Evolutionary conservation across 2,113 vertebrate species (phyloP).

Genomic region (Alligator sinensis): DNA sequence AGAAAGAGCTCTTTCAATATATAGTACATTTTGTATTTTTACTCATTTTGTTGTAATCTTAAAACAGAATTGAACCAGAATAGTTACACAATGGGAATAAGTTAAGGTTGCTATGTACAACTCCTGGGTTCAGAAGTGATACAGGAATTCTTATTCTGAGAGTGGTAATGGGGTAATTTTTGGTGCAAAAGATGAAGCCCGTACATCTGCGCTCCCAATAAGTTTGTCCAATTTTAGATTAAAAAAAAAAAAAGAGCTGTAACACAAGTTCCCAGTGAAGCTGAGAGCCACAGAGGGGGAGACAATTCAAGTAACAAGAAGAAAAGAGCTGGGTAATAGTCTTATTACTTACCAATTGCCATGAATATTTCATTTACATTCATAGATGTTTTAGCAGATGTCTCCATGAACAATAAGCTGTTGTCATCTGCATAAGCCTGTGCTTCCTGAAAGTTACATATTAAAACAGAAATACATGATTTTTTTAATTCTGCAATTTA

Average conservation of each 20-base stretch:
- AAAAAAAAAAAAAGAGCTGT: not conserved
- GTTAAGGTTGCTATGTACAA: not conserved
- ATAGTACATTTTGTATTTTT: not conserved
- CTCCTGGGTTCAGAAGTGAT: not conserved
- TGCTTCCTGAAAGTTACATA: conserved; percentile 87
- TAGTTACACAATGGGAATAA: rapidly evolving
- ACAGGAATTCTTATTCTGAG: not conserved
- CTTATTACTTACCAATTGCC: conserved; percentile 91
- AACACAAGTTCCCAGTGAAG: not conserved
- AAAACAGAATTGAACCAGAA: not conserved
- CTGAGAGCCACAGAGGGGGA: not conserved
- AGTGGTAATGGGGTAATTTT: not conserved
- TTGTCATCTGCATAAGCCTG: conserved; percentile 98
- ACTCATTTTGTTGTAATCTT: not conserved
- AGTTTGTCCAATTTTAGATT: not conserved
- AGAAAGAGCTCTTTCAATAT: not conserved
- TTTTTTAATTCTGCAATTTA: not conserved
- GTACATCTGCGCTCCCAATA: not conserved
- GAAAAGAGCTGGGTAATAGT: not conserved
- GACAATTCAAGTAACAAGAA: not conserved
- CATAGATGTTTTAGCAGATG: conserved; percentile 97
- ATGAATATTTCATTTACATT: conserved; percentile 99
- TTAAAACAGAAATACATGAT: not conserved
- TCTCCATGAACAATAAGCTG: conserved; percentile 99
- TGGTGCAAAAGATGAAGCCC: not conserved